Percentiles rank a stretch among this genome's conserved stretches.
Conservation (phyloP, 2,113 vertebrate species). For the Cichladusa arquata region DNA sequence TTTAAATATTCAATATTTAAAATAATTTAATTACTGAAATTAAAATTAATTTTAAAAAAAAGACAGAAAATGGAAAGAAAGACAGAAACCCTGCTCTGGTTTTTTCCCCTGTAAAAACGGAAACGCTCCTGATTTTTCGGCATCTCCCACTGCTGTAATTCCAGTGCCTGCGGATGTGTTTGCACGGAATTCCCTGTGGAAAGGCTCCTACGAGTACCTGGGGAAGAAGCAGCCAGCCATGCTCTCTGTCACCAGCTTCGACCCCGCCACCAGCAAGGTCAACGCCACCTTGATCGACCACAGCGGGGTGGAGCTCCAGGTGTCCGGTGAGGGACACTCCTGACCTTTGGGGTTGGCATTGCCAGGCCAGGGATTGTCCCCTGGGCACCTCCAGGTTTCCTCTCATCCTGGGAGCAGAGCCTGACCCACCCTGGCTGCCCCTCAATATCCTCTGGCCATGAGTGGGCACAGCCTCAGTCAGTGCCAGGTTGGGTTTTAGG, state of each 20-base stretch:
- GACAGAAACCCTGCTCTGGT: background rate
- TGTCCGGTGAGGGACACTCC: constrained; percentile 78
- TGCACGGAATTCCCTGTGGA: constrained; percentile 94
- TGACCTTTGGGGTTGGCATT: background rate
- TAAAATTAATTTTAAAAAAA: background rate
- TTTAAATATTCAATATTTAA: too few relatives aligned
- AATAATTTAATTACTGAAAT: background rate
- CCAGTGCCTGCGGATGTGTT: constrained; percentile 93
- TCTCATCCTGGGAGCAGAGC: too few relatives aligned
- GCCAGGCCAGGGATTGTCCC: background rate
- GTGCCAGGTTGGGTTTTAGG: background rate
- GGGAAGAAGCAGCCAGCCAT: constrained; percentile 97
- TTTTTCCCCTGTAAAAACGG: background rate
- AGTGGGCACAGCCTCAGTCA: fast-evolving
- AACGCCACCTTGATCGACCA: constrained; percentile 94
- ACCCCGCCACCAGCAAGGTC: constrained; percentile 83
- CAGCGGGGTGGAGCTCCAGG: constrained; percentile 90
- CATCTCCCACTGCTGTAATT: background rate
- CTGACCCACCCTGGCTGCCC: too few relatives aligned
- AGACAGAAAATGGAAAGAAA: background rate
- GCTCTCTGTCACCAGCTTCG: constrained; percentile 92
- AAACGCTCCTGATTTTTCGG: fast-evolving
- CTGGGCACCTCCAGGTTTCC: background rate
- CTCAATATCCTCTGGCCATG: background rate
- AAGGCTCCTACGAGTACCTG: constrained; percentile 95